phyloP scores from a whole-genome alignment of 2,797 vertebrate species.

The Streptopelia turtur region DNA sequence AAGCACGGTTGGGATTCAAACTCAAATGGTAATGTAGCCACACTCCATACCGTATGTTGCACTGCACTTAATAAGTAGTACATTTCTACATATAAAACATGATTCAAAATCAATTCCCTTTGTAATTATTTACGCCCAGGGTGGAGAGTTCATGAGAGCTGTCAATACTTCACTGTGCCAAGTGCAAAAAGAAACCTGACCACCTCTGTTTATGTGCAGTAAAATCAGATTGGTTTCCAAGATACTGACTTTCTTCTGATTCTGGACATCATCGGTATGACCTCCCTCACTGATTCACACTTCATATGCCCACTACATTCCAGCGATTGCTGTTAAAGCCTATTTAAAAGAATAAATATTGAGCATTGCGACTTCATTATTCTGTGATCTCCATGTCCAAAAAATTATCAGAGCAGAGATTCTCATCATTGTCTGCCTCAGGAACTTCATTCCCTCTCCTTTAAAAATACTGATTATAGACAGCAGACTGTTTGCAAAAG shows the following conservation, averaged over 20 bases:
- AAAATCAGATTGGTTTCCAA: neutral
- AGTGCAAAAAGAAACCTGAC: neutral
- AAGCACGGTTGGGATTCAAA: neutral
- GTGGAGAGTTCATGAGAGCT: neutral
- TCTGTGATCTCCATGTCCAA: constrained; percentile 11
- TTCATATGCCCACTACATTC: neutral
- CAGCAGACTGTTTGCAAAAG: constrained; percentile 42
- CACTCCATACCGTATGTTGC: neutral
- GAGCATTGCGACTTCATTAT: constrained; percentile 40
- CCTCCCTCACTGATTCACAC: constrained; percentile 2
- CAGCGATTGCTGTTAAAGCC: constrained; percentile 33
- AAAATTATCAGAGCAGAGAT: constrained; percentile 22
- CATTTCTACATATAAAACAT: neutral
- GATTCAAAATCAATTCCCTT: constrained; percentile 41
- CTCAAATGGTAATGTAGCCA: neutral
- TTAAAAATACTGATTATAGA: constrained; percentile 52
- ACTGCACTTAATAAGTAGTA: neutral
- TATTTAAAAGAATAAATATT: constrained; percentile 35
- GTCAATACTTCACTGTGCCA: neutral
- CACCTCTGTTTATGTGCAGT: neutral
- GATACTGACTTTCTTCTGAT: neutral
- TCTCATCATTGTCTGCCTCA: constrained; percentile 9
- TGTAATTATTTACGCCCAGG: neutral
- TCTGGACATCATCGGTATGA: neutral
- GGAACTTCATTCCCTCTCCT: neutral